phyloP scores from a whole-genome alignment of 2,888 invertebrate genomes.

The Temnothorax ravouxi region DNA sequence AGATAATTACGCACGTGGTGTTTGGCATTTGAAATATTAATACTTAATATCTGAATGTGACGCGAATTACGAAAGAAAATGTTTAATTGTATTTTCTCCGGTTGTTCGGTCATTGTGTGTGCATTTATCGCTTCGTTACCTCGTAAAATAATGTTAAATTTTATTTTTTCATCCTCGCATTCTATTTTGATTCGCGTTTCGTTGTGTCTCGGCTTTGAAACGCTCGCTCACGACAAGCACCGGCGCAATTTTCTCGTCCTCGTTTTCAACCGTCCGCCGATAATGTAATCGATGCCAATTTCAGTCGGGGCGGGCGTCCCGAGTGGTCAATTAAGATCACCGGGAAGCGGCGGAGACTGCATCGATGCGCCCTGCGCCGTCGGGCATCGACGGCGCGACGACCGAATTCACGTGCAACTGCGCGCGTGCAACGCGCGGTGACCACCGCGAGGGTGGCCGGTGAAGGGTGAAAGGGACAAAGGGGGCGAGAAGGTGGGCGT shows the following conservation, averaged over 20 bases:
- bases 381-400: constrained; percentile 63
- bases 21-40: neutral
- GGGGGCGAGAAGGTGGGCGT: neutral
- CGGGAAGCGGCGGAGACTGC: constrained; percentile 67
- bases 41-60: neutral
- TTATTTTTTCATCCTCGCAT: neutral
- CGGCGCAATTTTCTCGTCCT: constrained; percentile 47
- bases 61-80: neutral
- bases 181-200: neutral
- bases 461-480: constrained; percentile 40
- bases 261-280: constrained; percentile 50
- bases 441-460: constrained; percentile 4
- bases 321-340: constrained; percentile 79
- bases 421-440: constrained; percentile 66
- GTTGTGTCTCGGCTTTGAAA: neutral
- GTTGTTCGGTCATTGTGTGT: too few species aligned
- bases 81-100: neutral
- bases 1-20: neutral
- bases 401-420: constrained; percentile 74
- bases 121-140: neutral
- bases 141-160: neutral
- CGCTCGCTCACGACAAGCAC: constrained; percentile 16
- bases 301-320: constrained; percentile 67
- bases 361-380: constrained; percentile 70
- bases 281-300: constrained; percentile 67